Conservation (phyloP, 2,888 invertebrate genomes). For the Rambutsinella grinnellia region DNA sequence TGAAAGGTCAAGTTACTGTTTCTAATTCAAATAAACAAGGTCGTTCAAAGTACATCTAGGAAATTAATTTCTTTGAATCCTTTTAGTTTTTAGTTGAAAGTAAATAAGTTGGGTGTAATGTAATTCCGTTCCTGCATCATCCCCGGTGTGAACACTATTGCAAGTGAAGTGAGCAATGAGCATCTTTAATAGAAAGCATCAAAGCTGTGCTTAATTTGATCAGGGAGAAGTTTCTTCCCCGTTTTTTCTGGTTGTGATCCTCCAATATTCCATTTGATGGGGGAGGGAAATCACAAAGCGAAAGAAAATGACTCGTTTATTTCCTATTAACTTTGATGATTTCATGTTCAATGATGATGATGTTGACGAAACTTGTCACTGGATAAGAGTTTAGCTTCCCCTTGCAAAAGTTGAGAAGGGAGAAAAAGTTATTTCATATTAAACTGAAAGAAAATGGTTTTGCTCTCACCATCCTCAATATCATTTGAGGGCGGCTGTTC, state of each 20-base stretch:
- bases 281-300: slow-evolving; percentile 20
- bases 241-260: slow-evolving; percentile 4
- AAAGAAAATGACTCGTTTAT: slow-evolving; percentile 41
- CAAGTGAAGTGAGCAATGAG: slow-evolving; percentile 35
- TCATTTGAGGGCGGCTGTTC: too few relatives aligned
- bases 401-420: background rate
- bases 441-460: too few relatives aligned
- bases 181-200: slow-evolving; percentile 36
- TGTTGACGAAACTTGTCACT: slow-evolving; percentile 31
- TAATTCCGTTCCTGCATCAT: too few relatives aligned
- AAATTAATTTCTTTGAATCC: too few relatives aligned
- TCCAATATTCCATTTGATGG: slow-evolving; percentile 11
- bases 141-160: too few relatives aligned
- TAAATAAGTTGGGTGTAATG: too few relatives aligned
- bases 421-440: background rate
- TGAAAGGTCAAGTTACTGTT: too few relatives aligned
- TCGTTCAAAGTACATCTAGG: too few relatives aligned
- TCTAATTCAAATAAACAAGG: too few relatives aligned
- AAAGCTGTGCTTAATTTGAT: slow-evolving; percentile 33
- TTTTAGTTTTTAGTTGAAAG: too few relatives aligned
- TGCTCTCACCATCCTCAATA: too few relatives aligned
- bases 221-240: background rate
- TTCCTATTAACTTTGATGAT: slow-evolving; percentile 54
- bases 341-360: background rate
- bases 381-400: slow-evolving; percentile 11